Percentiles rank a stretch among this genome's conserved stretches.
Conservation (phyloP, 1,140 invertebrate genomes). For the Drosophila sp. region DNA sequence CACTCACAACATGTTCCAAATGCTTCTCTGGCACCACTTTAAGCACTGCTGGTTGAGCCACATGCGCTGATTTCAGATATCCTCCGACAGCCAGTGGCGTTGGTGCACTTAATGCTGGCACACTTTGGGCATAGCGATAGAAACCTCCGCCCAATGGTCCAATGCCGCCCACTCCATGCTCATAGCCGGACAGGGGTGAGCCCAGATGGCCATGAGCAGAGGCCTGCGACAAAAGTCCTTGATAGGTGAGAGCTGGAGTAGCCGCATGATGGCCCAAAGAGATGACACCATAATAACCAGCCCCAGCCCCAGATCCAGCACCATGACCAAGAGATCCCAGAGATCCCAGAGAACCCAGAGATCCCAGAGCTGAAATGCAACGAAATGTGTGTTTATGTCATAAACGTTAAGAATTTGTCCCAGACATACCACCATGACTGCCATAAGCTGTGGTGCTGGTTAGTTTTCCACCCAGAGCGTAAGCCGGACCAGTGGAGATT, state of each 20-base stretch:
- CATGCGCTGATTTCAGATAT: constrained; percentile 70
- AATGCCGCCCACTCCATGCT: constrained; percentile 66
- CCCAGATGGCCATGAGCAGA: constrained; percentile 33
- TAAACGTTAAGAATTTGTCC: too few species aligned
- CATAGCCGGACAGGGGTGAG: constrained; percentile 58
- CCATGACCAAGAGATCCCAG: constrained; percentile 40
- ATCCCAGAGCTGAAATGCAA: background rate
- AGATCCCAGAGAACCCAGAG: constrained; percentile 30
- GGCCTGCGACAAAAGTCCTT: constrained; percentile 40
- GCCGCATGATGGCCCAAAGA: constrained; percentile 60
- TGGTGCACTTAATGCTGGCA: constrained; percentile 57
- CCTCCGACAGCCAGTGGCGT: constrained; percentile 56
- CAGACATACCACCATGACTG: constrained; percentile 47
- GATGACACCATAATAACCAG: constrained; percentile 71
- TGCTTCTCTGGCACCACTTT: constrained; percentile 85
- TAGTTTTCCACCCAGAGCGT: constrained; percentile 41
- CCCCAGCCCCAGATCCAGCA: constrained; percentile 33
- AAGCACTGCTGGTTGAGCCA: constrained; percentile 66
- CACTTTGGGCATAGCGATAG: constrained; percentile 74
- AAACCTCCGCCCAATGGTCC: constrained; percentile 68
- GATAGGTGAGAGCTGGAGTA: constrained; percentile 66
- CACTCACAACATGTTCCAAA: constrained; percentile 86
- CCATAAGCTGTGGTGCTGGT: constrained; percentile 53
- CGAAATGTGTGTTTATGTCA: background rate
- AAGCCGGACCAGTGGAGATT: constrained; percentile 32